Evolutionary conservation across 2,797 vertebrate genomes (phyloP), one percentile per base, ranked within the genome.

Genomic region (Dendrocincla fuliginosa): DNA sequence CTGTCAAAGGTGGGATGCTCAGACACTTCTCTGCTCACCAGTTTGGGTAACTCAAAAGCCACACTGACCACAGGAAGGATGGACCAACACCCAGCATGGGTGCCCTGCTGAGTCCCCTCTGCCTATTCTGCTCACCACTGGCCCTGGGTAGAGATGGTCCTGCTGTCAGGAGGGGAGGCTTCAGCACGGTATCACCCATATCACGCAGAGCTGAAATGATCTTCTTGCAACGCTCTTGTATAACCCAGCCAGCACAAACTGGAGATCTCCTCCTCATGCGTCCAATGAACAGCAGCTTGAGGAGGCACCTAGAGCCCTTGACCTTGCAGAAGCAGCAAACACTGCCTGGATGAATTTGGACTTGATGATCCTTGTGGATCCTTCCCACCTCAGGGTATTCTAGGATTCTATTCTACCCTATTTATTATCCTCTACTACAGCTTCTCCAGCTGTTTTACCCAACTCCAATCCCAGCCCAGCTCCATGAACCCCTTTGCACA

Each of bases 161-260:
- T 1, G 0, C 32, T 65, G n/a, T 28, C 1, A 0, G 28, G 20
- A 52, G 7, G 11, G 17, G 49, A 65, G 20, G 32, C 46, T 64
- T 46, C 59, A 83, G 25, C 56, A 16, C 0, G 0, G 19, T 22
- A 9, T 55, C 49, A 71, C 11, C 17, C 11, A 6, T 13, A 6
- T 3, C 6, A n/a, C 28, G 13, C 0, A 0, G 23, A 41, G 13
- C 32, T 16, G 27, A 67, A 42, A 52, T 20, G 0, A 1, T 44
- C 65, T 61, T 33, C 11, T 52, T 56, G 52, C 11, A 69, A 52
- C 0, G 0, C 33, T 56, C 13, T 30, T 35, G 37, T 30, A 11
- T 30, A 8, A 6, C 13, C 3, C 0, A 2, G 53, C 20, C 44
- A 42, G 28, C 1, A 1, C 46, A 55, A 83, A 46, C 37, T 63